Percentiles rank a stretch among this genome's conserved stretches.
These are phyloP conservation scores for Indri indri DNA, from an alignment of 2,113 vertebrate genomes.

Conservation along the genomic window DNA sequence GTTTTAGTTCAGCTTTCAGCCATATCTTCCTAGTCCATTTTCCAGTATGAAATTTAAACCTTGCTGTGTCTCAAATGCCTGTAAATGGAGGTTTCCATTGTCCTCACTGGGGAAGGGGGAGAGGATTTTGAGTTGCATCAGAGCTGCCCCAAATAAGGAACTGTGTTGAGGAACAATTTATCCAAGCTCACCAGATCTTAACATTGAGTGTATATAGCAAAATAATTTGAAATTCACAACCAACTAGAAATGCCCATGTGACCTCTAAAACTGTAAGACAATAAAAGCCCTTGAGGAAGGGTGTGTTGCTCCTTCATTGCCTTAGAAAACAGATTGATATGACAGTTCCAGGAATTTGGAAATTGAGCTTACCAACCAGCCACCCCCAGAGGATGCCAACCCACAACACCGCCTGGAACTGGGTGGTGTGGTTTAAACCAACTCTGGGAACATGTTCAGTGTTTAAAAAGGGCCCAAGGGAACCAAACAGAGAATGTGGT, in stretches of 20 bases:
- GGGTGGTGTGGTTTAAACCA: not conserved
- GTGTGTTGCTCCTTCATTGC: not conserved
- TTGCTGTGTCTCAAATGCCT: not conserved
- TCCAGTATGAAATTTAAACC: not conserved
- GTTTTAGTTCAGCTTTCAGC: not conserved
- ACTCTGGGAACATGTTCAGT: not conserved
- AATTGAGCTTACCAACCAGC: slow-evolving; percentile 36
- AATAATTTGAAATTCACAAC: slow-evolving; percentile 41
- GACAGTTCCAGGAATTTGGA: slow-evolving; percentile 58
- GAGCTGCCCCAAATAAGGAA: not conserved
- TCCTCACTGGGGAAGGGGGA: not conserved
- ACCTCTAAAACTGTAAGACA: slow-evolving; percentile 22
- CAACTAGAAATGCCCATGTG: slow-evolving; percentile 1
- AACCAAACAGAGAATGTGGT: slow-evolving; percentile 15
- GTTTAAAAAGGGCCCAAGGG: not conserved
- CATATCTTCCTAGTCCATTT: not conserved
- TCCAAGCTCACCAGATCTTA: not conserved
- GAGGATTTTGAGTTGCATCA: not conserved
- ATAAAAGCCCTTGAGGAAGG: not conserved
- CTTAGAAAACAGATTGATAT: slow-evolving; percentile 51
- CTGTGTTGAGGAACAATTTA: not conserved
- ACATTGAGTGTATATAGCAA: not conserved
- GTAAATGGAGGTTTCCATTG: not conserved
- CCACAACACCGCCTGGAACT: not conserved
- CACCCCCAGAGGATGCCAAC: not conserved